phyloP scores from a whole-genome alignment of 2,888 invertebrate species.

The Orgyia antiqua region DNA sequence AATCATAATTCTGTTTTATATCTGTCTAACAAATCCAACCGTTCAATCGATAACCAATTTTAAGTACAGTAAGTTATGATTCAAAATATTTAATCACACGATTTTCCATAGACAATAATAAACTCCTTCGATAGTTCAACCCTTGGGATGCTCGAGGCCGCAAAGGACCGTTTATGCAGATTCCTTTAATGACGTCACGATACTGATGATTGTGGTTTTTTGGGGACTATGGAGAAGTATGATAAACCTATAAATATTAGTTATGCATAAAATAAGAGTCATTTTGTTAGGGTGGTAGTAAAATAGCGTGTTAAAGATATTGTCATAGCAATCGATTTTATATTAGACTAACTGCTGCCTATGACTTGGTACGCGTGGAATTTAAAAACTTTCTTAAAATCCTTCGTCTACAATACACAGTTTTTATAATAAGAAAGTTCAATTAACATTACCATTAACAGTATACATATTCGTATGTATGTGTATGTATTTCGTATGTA shows the following conservation, averaged over 20 bases:
- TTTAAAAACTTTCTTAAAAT: too few species aligned
- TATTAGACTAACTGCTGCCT: too few species aligned
- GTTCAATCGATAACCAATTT: slow-evolving; percentile 12
- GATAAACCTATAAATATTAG: slow-evolving; percentile 28
- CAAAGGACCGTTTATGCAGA: slow-evolving; percentile 68
- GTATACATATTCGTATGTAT: too few species aligned
- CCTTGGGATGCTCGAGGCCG: slow-evolving; percentile 44
- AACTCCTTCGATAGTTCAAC: slow-evolving; percentile 22
- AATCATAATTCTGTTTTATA: slow-evolving; percentile 7
- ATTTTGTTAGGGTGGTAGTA: neutral
- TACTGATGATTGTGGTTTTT: slow-evolving; percentile 11
- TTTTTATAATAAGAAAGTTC: too few species aligned
- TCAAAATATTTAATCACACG: slow-evolving; percentile 3
- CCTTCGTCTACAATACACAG: too few species aligned
- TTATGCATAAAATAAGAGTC: slow-evolving; percentile 13
- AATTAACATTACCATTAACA: too few species aligned
- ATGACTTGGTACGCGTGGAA: too few species aligned
- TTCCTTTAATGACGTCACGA: slow-evolving; percentile 30
- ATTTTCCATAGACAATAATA: slow-evolving; percentile 11
- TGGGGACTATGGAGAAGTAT: slow-evolving; percentile 7
- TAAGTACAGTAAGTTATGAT: neutral
- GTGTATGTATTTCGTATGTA: too few species aligned
- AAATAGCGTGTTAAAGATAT: too few species aligned
- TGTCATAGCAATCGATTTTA: too few species aligned
- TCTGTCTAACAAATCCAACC: neutral